Percentiles rank a stretch among this genome's conserved stretches.
phyloP scores from a whole-genome alignment of 37 sponge, comb jelly and placozoan species.

The Aphrocallistes beatrix region DNA sequence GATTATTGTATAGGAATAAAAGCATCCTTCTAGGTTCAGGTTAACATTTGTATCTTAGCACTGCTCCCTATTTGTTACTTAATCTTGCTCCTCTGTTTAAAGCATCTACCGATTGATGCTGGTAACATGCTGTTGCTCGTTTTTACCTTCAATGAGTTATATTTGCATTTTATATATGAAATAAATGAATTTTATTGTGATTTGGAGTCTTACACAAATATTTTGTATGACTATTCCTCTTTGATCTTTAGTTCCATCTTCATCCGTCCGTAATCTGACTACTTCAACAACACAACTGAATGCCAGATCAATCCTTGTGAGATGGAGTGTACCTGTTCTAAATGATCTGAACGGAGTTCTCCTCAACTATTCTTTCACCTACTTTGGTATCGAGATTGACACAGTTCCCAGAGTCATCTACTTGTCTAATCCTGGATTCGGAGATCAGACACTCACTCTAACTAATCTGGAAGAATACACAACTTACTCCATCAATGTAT shows the following conservation, averaged over 20 bases:
- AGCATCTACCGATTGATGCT: too few relatives aligned
- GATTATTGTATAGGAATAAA: too few relatives aligned
- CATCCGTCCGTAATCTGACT: not conserved
- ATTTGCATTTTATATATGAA: too few relatives aligned
- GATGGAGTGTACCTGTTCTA: not conserved
- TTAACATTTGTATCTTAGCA: too few relatives aligned
- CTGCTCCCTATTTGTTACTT: too few relatives aligned
- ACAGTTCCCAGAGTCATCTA: conserved; percentile 19
- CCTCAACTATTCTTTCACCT: not conserved
- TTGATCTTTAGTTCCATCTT: conserved; percentile 4
- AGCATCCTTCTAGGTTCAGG: too few relatives aligned
- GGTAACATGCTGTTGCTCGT: too few relatives aligned
- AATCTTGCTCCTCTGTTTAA: too few relatives aligned
- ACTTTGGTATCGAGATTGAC: conserved; percentile 13
- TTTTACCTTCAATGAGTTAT: too few relatives aligned
- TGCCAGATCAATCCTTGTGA: not conserved
- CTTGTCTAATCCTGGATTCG: not conserved
- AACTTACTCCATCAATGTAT: conserved; percentile 5
- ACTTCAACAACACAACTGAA: not conserved
- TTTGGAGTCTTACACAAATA: too few relatives aligned
- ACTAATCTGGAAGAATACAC: not conserved
- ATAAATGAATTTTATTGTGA: too few relatives aligned
- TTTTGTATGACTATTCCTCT: too few relatives aligned
- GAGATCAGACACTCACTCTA: not conserved
- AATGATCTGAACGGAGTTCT: conserved; percentile 14